A percentile compares a stretch with the other conserved stretches of the same genome.
These are phyloP conservation scores for Oncorhynchus tshawytscha DNA, from an alignment of 2,113 vertebrate genomes.

Conservation along the genomic window DNA sequence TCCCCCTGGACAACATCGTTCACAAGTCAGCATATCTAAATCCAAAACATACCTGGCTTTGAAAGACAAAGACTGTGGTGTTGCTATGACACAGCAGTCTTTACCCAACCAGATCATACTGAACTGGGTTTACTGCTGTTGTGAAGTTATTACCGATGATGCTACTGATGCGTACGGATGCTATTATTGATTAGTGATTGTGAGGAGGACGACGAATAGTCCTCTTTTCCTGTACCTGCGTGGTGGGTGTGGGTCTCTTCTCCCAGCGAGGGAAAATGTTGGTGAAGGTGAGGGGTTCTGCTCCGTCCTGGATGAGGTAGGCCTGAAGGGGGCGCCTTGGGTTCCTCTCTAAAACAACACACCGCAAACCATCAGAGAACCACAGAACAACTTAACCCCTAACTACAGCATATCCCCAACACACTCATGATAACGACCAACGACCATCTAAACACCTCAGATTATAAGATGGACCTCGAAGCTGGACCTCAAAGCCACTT, in stretches of 20 bases:
- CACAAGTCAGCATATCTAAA: background rate
- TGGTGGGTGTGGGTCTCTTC: constrained; percentile 32
- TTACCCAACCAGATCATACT: too few species aligned
- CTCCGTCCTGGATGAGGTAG: constrained; percentile 71
- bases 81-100: too few species aligned
- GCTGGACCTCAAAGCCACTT: too few species aligned
- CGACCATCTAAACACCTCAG: too few species aligned
- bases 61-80: too few species aligned
- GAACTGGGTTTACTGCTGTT: background rate
- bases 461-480: too few species aligned
- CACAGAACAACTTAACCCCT: background rate
- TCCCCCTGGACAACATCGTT: constrained; percentile 37
- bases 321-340: constrained; percentile 69
- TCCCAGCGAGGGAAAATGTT: constrained; percentile 80
- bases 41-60: background rate
- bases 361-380: background rate
- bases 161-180: too few species aligned
- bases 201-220: background rate
- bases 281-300: constrained; percentile 79
- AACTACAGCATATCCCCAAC: background rate
- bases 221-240: constrained; percentile 44
- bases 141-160: background rate
- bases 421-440: too few species aligned
- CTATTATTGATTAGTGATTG: background rate
- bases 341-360: constrained; percentile 67